phyloP scores from a whole-genome alignment of 2,888 invertebrate species.

The Chrysolina oricalcia region DNA sequence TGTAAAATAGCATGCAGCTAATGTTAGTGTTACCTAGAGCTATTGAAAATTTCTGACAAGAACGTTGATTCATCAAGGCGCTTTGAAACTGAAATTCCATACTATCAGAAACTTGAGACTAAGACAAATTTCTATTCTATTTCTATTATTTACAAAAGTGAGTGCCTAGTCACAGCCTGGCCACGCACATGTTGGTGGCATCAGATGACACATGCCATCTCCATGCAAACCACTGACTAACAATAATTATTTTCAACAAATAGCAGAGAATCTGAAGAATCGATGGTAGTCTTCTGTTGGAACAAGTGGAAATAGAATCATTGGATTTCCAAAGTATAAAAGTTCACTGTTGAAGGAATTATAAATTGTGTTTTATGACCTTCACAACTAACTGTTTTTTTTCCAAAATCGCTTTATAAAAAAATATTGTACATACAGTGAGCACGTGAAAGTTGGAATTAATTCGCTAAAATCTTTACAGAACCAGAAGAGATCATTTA shows the following conservation, averaged over 20 bases:
- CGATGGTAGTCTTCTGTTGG: slow-evolving; percentile 19
- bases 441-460: too few relatives aligned
- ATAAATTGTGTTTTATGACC: too few relatives aligned
- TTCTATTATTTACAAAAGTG: slow-evolving; percentile 60
- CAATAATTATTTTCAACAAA: slow-evolving; percentile 45
- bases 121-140: slow-evolving; percentile 41
- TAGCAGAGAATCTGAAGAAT: slow-evolving; percentile 44
- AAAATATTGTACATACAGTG: too few relatives aligned
- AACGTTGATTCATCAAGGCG: neutral
- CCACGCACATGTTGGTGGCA: slow-evolving; percentile 74
- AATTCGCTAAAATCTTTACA: too few relatives aligned
- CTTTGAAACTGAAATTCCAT: neutral
- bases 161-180: slow-evolving; percentile 79
- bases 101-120: slow-evolving; percentile 33
- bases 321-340: neutral
- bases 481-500: too few relatives aligned
- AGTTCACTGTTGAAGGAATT: neutral
- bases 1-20: slow-evolving; percentile 17
- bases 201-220: slow-evolving; percentile 61
- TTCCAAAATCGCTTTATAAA: too few relatives aligned
- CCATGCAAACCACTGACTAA: slow-evolving; percentile 68
- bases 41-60: slow-evolving; percentile 31
- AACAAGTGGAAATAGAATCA: neutral
- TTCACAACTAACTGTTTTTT: too few relatives aligned
- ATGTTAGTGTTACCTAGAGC: slow-evolving; percentile 6